Percentiles rank a stretch among this genome's conserved stretches.
phyloP scores from a whole-genome alignment of 1,140 invertebrate genomes.

The Drosophila trapezifrons region DNA sequence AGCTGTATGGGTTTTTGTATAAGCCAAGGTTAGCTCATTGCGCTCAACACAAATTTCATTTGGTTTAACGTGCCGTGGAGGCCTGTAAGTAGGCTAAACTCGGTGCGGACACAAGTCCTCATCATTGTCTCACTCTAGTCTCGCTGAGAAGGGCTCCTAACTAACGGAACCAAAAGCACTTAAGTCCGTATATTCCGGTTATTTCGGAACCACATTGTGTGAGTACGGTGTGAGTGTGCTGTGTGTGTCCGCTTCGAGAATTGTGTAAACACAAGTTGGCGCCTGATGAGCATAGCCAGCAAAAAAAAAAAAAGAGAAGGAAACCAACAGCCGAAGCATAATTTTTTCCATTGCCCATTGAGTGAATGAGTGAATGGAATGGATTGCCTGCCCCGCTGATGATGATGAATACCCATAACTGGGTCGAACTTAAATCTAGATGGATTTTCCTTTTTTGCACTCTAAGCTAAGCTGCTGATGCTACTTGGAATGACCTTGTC shows the following conservation, averaged over 20 bases:
- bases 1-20: background rate
- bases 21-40: constrained; percentile 42
- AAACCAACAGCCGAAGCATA: constrained; percentile 24
- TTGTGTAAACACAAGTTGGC: constrained; percentile 50
- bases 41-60: constrained; percentile 68
- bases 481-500: constrained; percentile 24
- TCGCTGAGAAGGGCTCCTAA: constrained; percentile 38
- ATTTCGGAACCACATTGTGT: constrained; percentile 36
- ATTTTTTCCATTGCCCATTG: constrained; percentile 22
- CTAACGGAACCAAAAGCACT: constrained; percentile 39
- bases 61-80: constrained; percentile 28
- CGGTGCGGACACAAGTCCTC: constrained; percentile 43
- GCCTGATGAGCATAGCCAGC: constrained; percentile 37
- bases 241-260: constrained; percentile 29
- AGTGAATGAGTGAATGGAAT: constrained; percentile 17
- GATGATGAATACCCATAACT: constrained; percentile 45
- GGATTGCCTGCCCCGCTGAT: constrained; percentile 17
- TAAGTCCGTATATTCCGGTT: constrained; percentile 31
- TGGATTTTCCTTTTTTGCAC: constrained; percentile 17
- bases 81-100: constrained; percentile 51
- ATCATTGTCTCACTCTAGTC: constrained; percentile 32
- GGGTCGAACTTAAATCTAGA: constrained; percentile 40
- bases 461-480: constrained; percentile 16
- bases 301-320: constrained; percentile 9
- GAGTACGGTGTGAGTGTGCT: background rate